Percentiles rank a stretch among this genome's conserved stretches.
phyloP scores from a whole-genome alignment of 2,797 vertebrate genomes.

The Intellagama lesueurii region DNA sequence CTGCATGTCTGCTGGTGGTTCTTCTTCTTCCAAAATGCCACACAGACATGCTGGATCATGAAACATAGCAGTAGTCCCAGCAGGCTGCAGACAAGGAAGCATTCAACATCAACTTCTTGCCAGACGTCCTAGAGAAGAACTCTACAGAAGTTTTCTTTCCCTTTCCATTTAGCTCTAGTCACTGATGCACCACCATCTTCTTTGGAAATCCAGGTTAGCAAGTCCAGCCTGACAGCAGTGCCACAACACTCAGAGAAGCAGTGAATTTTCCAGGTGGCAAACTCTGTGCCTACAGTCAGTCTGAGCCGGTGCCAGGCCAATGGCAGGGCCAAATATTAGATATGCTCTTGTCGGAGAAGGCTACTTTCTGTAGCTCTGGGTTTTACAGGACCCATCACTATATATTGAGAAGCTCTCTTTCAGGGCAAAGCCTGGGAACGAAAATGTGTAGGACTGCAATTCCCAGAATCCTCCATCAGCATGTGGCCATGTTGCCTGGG shows the following conservation, averaged over 20 bases:
- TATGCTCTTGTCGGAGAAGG: background rate
- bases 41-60: background rate
- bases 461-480: too few relatives aligned
- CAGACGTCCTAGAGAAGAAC: background rate
- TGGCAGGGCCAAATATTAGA: background rate
- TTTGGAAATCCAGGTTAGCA: background rate
- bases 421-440: too few relatives aligned
- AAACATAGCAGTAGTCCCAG: conserved; percentile 1
- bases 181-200: background rate
- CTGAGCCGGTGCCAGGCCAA: background rate
- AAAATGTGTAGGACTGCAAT: too few relatives aligned
- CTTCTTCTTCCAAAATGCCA: background rate
- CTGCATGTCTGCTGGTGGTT: background rate
- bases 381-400: background rate
- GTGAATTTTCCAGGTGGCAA: background rate
- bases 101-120: background rate
- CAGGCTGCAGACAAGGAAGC: background rate
- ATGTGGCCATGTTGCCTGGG: too few relatives aligned
- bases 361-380: background rate
- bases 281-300: background rate
- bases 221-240: background rate
- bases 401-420: background rate
- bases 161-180: background rate
- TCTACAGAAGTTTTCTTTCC: background rate
- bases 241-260: background rate